Conservation (phyloP, 1,140 invertebrate genomes). For the Venustaconcha ellipsiformis region DNA sequence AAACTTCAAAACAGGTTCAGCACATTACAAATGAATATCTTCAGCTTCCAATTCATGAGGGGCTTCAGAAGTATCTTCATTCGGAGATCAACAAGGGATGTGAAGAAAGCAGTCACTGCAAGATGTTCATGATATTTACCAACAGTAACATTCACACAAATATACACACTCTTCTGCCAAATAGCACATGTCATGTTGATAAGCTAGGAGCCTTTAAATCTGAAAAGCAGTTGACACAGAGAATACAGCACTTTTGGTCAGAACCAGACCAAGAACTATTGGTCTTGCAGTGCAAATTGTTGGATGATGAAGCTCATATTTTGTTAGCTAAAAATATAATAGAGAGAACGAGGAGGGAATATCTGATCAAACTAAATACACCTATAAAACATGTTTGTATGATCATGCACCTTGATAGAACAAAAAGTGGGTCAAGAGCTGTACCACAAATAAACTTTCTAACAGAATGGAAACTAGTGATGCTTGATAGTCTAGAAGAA, state of each 20-base stretch:
- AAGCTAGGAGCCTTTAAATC: constrained; percentile 44
- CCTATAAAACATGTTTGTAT: constrained; percentile 35
- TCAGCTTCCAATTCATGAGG: constrained; percentile 36
- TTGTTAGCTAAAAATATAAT: constrained; percentile 40
- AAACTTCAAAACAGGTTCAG: background rate
- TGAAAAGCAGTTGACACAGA: constrained; percentile 39
- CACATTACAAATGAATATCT: constrained; percentile 11
- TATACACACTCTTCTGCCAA: constrained; percentile 1
- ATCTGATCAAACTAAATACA: background rate
- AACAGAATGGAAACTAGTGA: constrained; percentile 38
- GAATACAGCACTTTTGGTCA: constrained; percentile 38
- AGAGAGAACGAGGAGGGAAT: constrained; percentile 30
- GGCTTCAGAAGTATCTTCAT: constrained; percentile 23
- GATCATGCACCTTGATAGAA: constrained; percentile 35
- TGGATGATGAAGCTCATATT: constrained; percentile 35
- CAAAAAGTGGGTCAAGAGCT: background rate
- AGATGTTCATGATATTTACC: constrained; percentile 33
- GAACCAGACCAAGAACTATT: constrained; percentile 18
- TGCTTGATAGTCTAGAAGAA: constrained; percentile 36
- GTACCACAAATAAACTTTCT: constrained; percentile 41
- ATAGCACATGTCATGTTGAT: constrained; percentile 11
- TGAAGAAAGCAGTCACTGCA: background rate
- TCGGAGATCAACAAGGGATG: background rate
- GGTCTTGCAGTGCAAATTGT: constrained; percentile 32
- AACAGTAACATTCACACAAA: constrained; percentile 32